phyloP scores from a whole-genome alignment of 2,797 vertebrate genomes.

The Glyptemys insculpta region DNA sequence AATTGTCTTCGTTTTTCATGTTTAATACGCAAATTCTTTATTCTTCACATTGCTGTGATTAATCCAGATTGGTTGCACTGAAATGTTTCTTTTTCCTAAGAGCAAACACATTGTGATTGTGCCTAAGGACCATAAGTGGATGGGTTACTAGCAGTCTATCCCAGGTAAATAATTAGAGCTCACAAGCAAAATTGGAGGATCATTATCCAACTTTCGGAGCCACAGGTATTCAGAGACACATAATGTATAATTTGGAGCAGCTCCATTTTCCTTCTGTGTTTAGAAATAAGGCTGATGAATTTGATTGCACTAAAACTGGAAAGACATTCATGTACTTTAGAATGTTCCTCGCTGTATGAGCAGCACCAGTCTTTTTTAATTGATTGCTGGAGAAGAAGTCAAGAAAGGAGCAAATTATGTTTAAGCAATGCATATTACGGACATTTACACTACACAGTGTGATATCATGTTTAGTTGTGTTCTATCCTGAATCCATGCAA shows the following conservation, averaged over 20 bases:
- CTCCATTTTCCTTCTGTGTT: slow-evolving; percentile 44
- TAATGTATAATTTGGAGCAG: slow-evolving; percentile 55
- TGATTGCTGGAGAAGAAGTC: slow-evolving; percentile 54
- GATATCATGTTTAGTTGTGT: slow-evolving; percentile 69
- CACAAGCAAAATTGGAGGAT: slow-evolving; percentile 67
- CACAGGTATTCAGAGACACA: slow-evolving; percentile 59
- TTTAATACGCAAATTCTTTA: slow-evolving; percentile 73
- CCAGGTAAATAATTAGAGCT: slow-evolving; percentile 73
- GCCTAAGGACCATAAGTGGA: slow-evolving; percentile 79
- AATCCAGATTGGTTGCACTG: slow-evolving; percentile 82
- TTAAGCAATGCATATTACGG: slow-evolving; percentile 41
- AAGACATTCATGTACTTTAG: slow-evolving; percentile 45
- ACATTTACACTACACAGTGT: slow-evolving; percentile 37
- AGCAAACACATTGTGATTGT: slow-evolving; percentile 79
- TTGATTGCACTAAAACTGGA: slow-evolving; percentile 56
- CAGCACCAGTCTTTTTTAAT: slow-evolving; percentile 57
- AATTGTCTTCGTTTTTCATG: slow-evolving; percentile 73
- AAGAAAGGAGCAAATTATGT: slow-evolving; percentile 59
- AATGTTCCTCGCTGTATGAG: slow-evolving; percentile 47
- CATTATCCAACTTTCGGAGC: slow-evolving; percentile 69
- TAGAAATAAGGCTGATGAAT: slow-evolving; percentile 53
- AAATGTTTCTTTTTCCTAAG: slow-evolving; percentile 81
- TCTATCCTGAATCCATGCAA: slow-evolving; percentile 56
- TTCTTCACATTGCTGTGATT: slow-evolving; percentile 81
- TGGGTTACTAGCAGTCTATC: slow-evolving; percentile 72